Percentiles rank a stretch among this genome's conserved stretches.
These are phyloP conservation scores for Zaprionus nigranus DNA, from an alignment of 1,140 invertebrate species.

Conservation along the genomic window DNA sequence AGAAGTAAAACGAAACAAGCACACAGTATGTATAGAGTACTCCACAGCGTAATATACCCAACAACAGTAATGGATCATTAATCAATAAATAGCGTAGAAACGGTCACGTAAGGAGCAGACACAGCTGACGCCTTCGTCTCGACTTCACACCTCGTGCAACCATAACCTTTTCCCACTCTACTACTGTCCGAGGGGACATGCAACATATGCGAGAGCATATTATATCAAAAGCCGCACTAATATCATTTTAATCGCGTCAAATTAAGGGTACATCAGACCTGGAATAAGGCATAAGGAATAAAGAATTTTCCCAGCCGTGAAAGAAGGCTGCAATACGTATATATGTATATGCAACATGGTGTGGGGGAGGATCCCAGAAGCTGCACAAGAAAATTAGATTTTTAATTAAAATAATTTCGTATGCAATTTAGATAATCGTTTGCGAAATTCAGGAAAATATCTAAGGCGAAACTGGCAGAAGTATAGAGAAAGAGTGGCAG, in stretches of 20 bases:
- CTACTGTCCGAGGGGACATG: slow-evolving; percentile 32
- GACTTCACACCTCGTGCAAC: slow-evolving; percentile 69
- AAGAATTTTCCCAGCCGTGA: slow-evolving; percentile 47
- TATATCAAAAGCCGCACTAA: slow-evolving; percentile 46
- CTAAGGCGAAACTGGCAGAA: slow-evolving; percentile 21
- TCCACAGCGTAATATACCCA: slow-evolving; percentile 12
- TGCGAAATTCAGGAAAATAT: slow-evolving; percentile 52
- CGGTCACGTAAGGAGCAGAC: slow-evolving; percentile 47
- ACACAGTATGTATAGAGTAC: not conserved
- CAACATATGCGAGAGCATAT: slow-evolving; percentile 59
- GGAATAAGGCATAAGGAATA: slow-evolving; percentile 27
- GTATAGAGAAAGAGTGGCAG: slow-evolving; percentile 19
- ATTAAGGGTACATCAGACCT: slow-evolving; percentile 73
- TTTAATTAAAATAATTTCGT: slow-evolving; percentile 85
- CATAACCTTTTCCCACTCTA: slow-evolving; percentile 10
- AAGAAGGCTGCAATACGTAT: slow-evolving; percentile 38
- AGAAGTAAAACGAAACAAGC: not conserved
- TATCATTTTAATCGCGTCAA: slow-evolving; percentile 81
- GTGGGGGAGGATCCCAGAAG: slow-evolving; percentile 30
- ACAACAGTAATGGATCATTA: slow-evolving; percentile 73
- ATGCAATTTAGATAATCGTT: slow-evolving; percentile 85
- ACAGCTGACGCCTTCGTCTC: slow-evolving; percentile 65
- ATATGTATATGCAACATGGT: not conserved
- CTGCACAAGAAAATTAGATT: slow-evolving; percentile 79
- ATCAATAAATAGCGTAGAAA: slow-evolving; percentile 69